These are phyloP conservation scores for Chouioia cunea DNA, from an alignment of 2,888 invertebrate species.

Conservation along the genomic window DNA sequence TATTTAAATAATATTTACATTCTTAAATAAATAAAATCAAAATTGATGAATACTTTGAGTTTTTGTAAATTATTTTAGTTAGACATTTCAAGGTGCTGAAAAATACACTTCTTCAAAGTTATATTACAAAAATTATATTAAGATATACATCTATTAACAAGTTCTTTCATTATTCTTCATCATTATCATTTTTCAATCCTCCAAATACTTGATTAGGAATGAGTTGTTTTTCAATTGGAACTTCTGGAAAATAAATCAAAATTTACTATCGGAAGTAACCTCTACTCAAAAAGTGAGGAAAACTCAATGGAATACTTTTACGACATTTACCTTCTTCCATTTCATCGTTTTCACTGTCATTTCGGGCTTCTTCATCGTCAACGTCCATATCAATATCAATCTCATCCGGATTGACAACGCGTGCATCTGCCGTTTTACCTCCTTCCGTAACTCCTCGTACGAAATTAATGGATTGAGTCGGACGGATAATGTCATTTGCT, in stretches of 20 bases:
- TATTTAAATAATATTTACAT: no score
- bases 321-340: slow-evolving; percentile 66
- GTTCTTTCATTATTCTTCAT: slow-evolving; percentile 51
- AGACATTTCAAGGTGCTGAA: no score
- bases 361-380: slow-evolving; percentile 73
- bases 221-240: slow-evolving; percentile 85
- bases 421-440: slow-evolving; percentile 72
- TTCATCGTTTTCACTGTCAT: slow-evolving; percentile 73
- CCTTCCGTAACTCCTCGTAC: slow-evolving; percentile 90
- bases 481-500: slow-evolving; percentile 52
- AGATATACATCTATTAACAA: slow-evolving; percentile 17
- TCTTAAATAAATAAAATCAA: no score
- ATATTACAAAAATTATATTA: slow-evolving; percentile 22
- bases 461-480: slow-evolving; percentile 80
- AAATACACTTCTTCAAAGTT: background rate
- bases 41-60: no score
- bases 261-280: no score
- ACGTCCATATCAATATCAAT: slow-evolving; percentile 85
- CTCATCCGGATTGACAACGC: slow-evolving; percentile 87
- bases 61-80: no score
- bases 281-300: background rate
- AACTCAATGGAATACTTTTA: background rate
- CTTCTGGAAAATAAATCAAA: slow-evolving; percentile 64
- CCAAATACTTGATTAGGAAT: slow-evolving; percentile 95
- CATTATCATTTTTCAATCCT: slow-evolving; percentile 73